Conservation (phyloP, 1,140 invertebrate genomes). For the Macrocentrus cingulum region DNA sequence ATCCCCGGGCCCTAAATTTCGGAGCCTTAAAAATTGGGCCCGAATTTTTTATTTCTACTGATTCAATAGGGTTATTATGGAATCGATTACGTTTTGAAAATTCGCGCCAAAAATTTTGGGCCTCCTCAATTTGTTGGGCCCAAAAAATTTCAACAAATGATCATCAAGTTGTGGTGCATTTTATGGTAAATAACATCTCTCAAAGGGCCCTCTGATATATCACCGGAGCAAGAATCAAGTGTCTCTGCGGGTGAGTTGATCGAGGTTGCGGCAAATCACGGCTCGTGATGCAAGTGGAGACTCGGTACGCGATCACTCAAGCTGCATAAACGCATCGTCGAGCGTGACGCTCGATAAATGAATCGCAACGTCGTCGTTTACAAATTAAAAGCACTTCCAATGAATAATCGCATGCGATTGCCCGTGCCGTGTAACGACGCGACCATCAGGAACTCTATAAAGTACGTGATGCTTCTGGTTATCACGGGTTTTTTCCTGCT, state of each 20-base stretch:
- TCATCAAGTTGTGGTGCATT: constrained; percentile 10
- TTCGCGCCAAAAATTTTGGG: no score
- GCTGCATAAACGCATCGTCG: constrained; percentile 26
- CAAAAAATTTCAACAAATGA: neutral
- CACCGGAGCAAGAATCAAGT: neutral
- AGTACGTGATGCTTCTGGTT: constrained; percentile 15
- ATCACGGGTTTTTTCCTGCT: constrained; percentile 2
- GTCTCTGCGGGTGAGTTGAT: constrained; percentile 12
- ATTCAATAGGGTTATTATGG: no score
- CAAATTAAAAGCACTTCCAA: constrained; percentile 44
- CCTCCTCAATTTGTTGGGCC: no score
- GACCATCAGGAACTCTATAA: neutral
- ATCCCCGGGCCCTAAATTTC: no score
- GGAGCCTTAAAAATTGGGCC: no score
- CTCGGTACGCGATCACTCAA: constrained; percentile 26
- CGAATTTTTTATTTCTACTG: no score
- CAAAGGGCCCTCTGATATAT: no score
- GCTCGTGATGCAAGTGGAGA: neutral
- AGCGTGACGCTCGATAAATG: constrained; percentile 21
- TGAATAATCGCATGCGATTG: constrained; percentile 36
- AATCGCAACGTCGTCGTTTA: constrained; percentile 39
- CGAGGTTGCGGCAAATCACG: neutral
- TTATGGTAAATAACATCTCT: neutral
- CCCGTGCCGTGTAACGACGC: constrained; percentile 16
- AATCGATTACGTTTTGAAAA: no score